These are phyloP conservation scores for Agrochola lota DNA, from an alignment of 2,888 invertebrate species.

Conservation along the genomic window DNA sequence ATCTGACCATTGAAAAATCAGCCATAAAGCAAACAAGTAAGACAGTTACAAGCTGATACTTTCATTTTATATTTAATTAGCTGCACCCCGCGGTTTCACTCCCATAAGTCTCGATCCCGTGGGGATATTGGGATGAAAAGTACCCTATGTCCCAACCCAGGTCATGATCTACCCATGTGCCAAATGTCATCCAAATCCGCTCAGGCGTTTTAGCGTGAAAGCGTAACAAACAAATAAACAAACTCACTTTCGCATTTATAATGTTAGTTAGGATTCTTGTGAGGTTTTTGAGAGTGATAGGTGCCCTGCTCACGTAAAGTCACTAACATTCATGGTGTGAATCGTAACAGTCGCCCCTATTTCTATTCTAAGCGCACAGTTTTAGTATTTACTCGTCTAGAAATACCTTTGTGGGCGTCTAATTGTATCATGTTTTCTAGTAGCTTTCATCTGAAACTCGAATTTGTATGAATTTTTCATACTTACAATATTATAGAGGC, in stretches of 20 bases:
- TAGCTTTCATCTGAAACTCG: neutral
- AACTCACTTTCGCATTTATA: no score
- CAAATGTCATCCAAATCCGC: no score
- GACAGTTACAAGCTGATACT: neutral
- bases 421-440: neutral
- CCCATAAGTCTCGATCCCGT: no score
- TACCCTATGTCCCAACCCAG: no score
- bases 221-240: no score
- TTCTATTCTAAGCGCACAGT: constrained; percentile 3
- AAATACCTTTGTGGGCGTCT: constrained; percentile 1
- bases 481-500: neutral
- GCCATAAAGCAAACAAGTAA: neutral
- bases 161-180: no score
- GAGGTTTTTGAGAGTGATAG: neutral
- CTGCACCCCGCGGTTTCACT: no score
- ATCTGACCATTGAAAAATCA: no score
- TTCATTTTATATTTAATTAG: neutral
- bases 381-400: constrained; percentile 13
- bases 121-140: no score
- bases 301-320: no score
- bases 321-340: constrained; percentile 5
- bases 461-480: neutral
- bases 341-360: neutral
- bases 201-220: no score
- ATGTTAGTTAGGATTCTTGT: no score